phyloP scores from a whole-genome alignment of 2,113 vertebrate species.

The Pituophis catenifer region DNA sequence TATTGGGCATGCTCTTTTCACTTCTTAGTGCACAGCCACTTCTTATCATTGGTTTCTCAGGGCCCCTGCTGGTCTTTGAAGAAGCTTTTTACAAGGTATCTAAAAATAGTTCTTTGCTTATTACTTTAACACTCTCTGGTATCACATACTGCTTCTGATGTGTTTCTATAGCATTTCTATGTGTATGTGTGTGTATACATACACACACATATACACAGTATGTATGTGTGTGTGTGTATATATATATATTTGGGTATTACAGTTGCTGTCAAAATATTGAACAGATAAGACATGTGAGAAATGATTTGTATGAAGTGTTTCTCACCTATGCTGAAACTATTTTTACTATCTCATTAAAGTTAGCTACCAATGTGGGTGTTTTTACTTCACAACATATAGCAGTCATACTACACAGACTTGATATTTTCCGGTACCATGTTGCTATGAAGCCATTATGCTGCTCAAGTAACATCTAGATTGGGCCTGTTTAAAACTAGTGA shows the following conservation, averaged over 20 bases:
- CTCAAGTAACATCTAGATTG: background rate
- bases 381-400: background rate
- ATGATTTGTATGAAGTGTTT: background rate
- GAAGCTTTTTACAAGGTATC: constrained; percentile 94
- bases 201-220: too few species aligned
- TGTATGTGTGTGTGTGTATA: too few species aligned
- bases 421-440: background rate
- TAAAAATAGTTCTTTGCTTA: constrained; percentile 20
- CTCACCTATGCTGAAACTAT: background rate
- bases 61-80: constrained; percentile 94
- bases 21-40: constrained; percentile 91
- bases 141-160: background rate
- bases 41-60: constrained; percentile 95
- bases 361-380: background rate
- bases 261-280: background rate
- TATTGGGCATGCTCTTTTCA: constrained; percentile 90
- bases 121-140: background rate
- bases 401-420: background rate
- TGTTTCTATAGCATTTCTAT: background rate
- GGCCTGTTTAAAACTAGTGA: background rate
- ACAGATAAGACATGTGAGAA: background rate
- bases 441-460: background rate
- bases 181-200: too few species aligned
- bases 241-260: background rate
- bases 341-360: background rate